Conservation (phyloP, 2,888 invertebrate genomes). For the Standfussiana lucernea region DNA sequence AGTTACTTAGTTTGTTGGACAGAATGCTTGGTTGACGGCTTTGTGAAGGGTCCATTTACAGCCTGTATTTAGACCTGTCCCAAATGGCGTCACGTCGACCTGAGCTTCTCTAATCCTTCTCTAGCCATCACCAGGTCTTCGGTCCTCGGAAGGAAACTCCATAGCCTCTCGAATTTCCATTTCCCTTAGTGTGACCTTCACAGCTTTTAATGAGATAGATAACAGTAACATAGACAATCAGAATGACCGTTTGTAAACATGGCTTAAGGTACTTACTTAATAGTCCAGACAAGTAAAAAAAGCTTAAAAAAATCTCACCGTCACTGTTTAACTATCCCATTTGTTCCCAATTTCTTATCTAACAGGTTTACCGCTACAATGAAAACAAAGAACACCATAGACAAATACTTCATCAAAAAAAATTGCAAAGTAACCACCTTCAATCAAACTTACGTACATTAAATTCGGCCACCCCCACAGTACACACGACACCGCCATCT, state of each 20-base stretch:
- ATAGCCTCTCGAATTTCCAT: neutral
- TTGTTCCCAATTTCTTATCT: neutral
- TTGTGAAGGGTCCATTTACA: no score
- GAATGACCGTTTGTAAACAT: neutral
- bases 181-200: neutral
- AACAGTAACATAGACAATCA: neutral
- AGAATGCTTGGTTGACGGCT: no score
- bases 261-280: neutral
- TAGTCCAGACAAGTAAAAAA: neutral
- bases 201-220: neutral
- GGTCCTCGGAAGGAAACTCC: neutral
- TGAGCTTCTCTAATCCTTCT: neutral
- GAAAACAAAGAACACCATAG: neutral
- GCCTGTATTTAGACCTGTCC: no score
- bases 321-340: neutral
- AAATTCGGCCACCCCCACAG: constrained; percentile 56
- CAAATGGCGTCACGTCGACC: neutral
- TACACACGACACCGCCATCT: constrained; percentile 61
- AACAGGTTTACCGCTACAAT: neutral
- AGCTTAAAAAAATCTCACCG: neutral
- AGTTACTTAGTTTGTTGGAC: no score
- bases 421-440: neutral
- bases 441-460: constrained; percentile 24
- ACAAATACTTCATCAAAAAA: neutral
- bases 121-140: neutral